These are phyloP conservation scores for Hartigia nigra DNA, from an alignment of 2,888 invertebrate genomes.

Conservation along the genomic window DNA sequence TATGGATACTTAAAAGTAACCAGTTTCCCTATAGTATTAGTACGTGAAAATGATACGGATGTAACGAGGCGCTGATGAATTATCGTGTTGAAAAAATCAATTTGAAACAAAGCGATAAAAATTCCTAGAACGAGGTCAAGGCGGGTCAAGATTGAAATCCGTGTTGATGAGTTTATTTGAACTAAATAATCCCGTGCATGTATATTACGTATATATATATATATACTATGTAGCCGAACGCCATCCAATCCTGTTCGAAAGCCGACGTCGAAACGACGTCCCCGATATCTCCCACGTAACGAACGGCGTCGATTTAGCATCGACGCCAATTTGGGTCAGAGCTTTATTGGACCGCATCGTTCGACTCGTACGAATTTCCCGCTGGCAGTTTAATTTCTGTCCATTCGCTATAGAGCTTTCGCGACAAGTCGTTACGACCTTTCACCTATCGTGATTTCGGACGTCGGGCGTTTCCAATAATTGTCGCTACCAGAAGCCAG, in stretches of 20 bases:
- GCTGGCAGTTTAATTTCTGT: not conserved
- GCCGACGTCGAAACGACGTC: not conserved
- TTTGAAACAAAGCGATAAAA: not conserved
- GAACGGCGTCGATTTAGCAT: conserved; percentile 40
- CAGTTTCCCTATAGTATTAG: not conserved
- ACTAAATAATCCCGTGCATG: not conserved
- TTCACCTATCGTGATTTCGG: conserved; percentile 27
- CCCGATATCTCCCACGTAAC: not conserved
- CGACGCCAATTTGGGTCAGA: conserved; percentile 51
- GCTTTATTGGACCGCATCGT: conserved; percentile 46
- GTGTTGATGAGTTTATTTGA: not conserved
- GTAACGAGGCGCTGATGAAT: not conserved
- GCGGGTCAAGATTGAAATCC: not conserved
- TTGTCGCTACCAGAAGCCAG: not conserved
- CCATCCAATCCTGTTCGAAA: not conserved
- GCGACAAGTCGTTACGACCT: conserved; percentile 31
- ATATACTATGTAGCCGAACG: not conserved
- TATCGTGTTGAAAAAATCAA: not conserved
- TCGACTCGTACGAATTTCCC: conserved; percentile 30
- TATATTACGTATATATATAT: not conserved
- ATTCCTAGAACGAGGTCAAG: not conserved
- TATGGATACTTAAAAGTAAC: not conserved
- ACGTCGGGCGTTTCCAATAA: not conserved
- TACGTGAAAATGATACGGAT: not conserved
- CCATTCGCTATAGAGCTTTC: not conserved